Percentiles rank a stretch among this genome's conserved stretches.
Conservation (phyloP, 2,113 vertebrate genomes). For the Coturnix japonica region DNA sequence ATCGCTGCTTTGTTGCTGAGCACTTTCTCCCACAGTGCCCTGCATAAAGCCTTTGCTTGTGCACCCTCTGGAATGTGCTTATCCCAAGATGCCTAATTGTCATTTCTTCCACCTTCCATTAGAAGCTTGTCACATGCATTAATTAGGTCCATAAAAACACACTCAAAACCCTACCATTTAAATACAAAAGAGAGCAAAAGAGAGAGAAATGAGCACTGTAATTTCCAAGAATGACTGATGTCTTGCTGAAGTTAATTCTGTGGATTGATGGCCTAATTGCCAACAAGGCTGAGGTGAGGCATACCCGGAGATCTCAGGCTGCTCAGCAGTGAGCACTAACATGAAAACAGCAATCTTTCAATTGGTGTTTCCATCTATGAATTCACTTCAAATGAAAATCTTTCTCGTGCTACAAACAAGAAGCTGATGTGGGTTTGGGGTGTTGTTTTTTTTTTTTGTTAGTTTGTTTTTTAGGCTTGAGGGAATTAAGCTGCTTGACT, state of each 20-base stretch:
- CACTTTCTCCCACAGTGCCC: conserved; percentile 69
- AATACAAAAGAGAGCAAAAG: conserved; percentile 25
- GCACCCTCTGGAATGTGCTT: conserved; percentile 71
- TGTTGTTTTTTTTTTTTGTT: background rate
- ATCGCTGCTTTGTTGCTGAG: conserved; percentile 64
- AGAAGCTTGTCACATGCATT: conserved; percentile 56
- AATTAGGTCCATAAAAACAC: conserved; percentile 57
- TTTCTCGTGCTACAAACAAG: rapidly evolving
- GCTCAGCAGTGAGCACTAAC: background rate
- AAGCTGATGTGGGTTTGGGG: too few species aligned
- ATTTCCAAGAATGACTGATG: conserved; percentile 59
- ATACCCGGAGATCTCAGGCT: background rate
- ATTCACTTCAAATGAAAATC: background rate
- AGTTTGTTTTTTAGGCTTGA: background rate
- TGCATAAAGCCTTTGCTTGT: conserved; percentile 70
- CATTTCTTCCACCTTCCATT: conserved; percentile 67
- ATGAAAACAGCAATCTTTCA: background rate
- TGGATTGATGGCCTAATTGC: conserved; percentile 26
- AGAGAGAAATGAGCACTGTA: conserved; percentile 8
- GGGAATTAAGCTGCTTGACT: background rate
- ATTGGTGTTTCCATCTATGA: background rate
- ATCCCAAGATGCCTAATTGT: conserved; percentile 64
- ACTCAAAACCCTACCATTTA: conserved; percentile 42
- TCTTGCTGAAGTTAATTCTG: conserved; percentile 52
- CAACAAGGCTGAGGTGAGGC: conserved; percentile 2